A percentile compares a stretch with the other conserved stretches of the same genome.
Evolutionary conservation across 2,113 vertebrate genomes (phyloP).

Genomic region (Spermophilus dauricus): DNA sequence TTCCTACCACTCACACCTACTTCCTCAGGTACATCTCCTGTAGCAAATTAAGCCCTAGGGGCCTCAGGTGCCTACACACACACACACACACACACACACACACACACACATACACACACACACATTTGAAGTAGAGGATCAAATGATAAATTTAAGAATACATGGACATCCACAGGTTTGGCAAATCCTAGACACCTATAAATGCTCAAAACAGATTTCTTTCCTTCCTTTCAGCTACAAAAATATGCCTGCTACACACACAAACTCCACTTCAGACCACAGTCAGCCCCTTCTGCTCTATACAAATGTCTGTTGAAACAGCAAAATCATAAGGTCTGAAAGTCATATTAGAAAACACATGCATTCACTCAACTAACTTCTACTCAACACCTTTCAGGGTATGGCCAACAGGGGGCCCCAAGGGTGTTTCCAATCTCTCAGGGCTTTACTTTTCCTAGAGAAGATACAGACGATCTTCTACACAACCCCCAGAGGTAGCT

Average conservation of each 20-base stretch:
- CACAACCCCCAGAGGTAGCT: not conserved
- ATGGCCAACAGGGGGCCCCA: not conserved
- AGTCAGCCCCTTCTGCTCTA: not conserved
- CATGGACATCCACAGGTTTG: not conserved
- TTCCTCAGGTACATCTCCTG: not conserved
- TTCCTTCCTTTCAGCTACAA: slow-evolving; percentile 7
- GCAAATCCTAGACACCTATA: not conserved
- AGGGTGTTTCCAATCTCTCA: not conserved
- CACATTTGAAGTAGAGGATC: not conserved
- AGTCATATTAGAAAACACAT: not conserved
- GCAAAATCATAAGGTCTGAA: not conserved
- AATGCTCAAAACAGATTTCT: not conserved
- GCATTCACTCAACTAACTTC: not conserved
- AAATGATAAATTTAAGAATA: not conserved
- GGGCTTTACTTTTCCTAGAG: not conserved
- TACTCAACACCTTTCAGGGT: not conserved
- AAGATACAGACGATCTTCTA: not conserved
- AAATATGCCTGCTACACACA: not conserved
- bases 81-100: no score
- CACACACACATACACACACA: no score
- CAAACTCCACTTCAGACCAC: not conserved
- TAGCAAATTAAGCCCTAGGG: not conserved
- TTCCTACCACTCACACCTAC: not conserved
- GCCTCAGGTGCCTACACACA: not conserved
- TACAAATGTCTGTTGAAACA: not conserved